These are phyloP conservation scores for Rhipidura dahli DNA, from an alignment of 2,113 vertebrate species.

Conservation along the genomic window DNA sequence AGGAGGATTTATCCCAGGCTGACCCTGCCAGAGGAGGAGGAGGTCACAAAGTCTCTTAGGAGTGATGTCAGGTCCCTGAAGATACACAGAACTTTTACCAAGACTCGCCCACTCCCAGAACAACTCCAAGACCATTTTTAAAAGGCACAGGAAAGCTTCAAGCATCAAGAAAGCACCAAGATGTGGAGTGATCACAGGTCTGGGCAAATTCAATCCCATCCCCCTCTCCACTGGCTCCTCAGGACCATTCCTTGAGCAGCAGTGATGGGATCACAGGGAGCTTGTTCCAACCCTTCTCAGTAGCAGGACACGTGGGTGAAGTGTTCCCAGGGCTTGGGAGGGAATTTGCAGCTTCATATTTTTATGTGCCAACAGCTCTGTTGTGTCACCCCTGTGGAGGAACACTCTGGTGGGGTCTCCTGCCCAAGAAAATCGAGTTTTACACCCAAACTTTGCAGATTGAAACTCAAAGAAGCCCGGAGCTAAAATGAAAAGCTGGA, in stretches of 20 bases:
- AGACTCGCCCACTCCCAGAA: not conserved
- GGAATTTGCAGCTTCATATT: rapidly evolving
- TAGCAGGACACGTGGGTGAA: not conserved
- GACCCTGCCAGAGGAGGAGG: not conserved
- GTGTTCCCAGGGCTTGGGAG: not conserved
- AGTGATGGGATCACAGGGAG: not conserved
- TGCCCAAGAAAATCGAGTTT: not conserved
- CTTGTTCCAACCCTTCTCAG: not conserved
- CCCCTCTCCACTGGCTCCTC: not conserved
- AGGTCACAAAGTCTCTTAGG: not conserved
- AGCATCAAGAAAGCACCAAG: not conserved
- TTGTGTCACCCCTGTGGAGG: not conserved
- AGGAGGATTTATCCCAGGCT: not conserved
- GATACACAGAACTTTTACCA: not conserved
- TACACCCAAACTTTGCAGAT: not conserved
- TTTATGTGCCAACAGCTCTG: not conserved
- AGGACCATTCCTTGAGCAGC: not conserved
- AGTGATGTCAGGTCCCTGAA: not conserved
- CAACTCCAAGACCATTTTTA: not conserved
- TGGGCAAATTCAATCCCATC: not conserved
- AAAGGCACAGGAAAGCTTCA: not conserved
- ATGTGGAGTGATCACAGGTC: rapidly evolving
- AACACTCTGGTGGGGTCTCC: not conserved
- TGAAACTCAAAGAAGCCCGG: not conserved
- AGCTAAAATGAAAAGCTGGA: not conserved